These are phyloP conservation scores for Etia nguti DNA, from an alignment of 2,113 vertebrate species.

Conservation along the genomic window DNA sequence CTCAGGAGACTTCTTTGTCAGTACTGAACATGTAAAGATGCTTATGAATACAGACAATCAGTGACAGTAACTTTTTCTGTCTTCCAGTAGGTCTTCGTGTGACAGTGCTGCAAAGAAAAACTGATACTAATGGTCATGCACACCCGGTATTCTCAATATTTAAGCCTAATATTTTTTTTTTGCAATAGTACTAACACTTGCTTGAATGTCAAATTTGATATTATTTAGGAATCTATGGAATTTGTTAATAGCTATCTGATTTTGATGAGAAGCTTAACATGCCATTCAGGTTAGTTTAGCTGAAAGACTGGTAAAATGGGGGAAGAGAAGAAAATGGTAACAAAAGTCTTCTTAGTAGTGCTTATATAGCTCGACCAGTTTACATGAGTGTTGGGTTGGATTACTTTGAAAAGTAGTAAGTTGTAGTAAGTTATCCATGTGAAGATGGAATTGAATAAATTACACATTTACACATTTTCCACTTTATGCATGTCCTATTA, in stretches of 20 bases:
- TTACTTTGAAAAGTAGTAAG: too few species aligned
- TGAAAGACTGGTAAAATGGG: too few species aligned
- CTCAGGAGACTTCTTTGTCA: neutral
- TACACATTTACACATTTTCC: too few species aligned
- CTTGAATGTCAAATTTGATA: neutral
- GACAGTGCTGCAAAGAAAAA: neutral
- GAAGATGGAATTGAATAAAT: too few species aligned
- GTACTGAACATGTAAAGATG: neutral
- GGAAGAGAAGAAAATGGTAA: too few species aligned
- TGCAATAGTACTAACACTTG: neutral
- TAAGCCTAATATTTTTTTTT: neutral
- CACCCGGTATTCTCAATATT: neutral
- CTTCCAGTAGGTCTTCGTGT: neutral
- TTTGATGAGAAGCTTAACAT: neutral
- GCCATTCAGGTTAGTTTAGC: too few species aligned
- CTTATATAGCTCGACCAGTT: too few species aligned
- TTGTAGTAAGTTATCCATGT: too few species aligned
- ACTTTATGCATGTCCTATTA: too few species aligned
- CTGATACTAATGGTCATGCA: neutral
- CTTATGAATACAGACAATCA: neutral
- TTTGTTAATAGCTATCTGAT: neutral
- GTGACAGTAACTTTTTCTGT: neutral
- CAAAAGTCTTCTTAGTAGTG: too few species aligned
- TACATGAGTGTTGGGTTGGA: too few species aligned
- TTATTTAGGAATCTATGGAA: neutral